Percentiles rank a stretch among this genome's conserved stretches.
Evolutionary conservation across 1,140 invertebrate species (phyloP).

Genomic region (Heliconius himera): DNA sequence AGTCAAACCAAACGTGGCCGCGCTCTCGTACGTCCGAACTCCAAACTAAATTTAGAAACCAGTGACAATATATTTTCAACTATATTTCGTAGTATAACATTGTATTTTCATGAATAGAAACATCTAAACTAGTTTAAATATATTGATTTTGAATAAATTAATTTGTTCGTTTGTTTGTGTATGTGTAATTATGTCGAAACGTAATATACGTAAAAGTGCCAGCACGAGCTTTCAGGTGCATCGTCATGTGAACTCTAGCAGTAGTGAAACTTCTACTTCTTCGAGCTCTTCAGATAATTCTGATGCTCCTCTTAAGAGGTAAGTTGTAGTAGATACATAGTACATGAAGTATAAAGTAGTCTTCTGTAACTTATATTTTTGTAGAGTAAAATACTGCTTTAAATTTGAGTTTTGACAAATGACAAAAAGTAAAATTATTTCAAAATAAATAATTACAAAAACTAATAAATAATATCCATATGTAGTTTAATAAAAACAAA

Average conservation of each 20-base stretch:
- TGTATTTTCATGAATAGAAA: slow-evolving; percentile 6
- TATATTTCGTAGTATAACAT: slow-evolving; percentile 34
- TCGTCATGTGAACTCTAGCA: slow-evolving; percentile 50
- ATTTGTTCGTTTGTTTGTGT: slow-evolving; percentile 2
- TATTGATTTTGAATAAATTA: not conserved
- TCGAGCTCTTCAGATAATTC: slow-evolving; percentile 55
- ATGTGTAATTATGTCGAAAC: slow-evolving; percentile 38
- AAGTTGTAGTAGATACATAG: slow-evolving; percentile 25
- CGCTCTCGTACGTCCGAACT: slow-evolving; percentile 45
- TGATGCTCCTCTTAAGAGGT: slow-evolving; percentile 67
- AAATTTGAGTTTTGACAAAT: too few species aligned
- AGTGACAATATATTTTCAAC: slow-evolving; percentile 58
- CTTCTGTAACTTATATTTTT: not conserved
- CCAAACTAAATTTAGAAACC: slow-evolving; percentile 57
- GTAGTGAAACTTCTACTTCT: slow-evolving; percentile 62
- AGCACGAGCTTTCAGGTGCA: slow-evolving; percentile 64
- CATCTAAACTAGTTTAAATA: not conserved
- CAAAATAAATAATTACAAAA: not conserved
- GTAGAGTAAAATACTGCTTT: not conserved
- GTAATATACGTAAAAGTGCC: slow-evolving; percentile 56
- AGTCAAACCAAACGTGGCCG: slow-evolving; percentile 45
- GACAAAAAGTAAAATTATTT: not conserved
- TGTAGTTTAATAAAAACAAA: not conserved
- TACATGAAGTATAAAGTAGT: not conserved
- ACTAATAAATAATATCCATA: too few species aligned